phyloP scores from a whole-genome alignment of 2,113 vertebrate species.

The Pseudopodoces humilis region DNA sequence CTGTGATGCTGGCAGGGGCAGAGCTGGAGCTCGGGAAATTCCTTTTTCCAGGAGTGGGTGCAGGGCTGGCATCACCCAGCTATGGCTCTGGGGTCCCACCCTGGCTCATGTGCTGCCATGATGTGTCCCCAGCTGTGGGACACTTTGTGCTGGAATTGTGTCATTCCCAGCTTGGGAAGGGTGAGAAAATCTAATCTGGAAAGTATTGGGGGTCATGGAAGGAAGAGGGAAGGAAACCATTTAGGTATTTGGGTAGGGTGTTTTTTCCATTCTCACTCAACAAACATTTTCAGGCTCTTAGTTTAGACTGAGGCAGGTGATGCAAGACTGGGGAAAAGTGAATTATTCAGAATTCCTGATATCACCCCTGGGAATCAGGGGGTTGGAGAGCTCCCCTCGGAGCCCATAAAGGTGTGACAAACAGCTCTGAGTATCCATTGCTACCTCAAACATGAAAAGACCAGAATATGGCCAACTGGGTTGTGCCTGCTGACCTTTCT shows the following conservation, averaged over 20 bases:
- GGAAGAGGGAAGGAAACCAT: neutral
- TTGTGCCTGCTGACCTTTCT: neutral
- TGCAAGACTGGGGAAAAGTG: neutral
- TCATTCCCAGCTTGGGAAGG: neutral
- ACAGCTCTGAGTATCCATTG: neutral
- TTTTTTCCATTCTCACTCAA: neutral
- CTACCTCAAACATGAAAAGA: neutral
- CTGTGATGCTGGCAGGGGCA: neutral
- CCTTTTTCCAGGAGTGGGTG: fast-evolving
- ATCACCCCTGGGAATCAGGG: neutral
- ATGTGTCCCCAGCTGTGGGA: neutral
- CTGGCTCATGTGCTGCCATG: neutral
- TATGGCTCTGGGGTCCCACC: fast-evolving
- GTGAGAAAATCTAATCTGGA: neutral
- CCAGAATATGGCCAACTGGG: neutral
- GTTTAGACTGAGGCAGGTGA: neutral
- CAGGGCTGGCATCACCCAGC: neutral
- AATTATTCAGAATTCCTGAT: neutral
- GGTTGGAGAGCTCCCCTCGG: neutral
- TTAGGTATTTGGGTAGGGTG: neutral
- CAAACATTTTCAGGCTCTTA: neutral
- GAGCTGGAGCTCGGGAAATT: neutral
- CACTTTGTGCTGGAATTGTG: neutral
- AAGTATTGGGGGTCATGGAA: neutral
- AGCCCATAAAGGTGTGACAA: neutral